Percentiles rank a stretch among this genome's conserved stretches.
phyloP scores from a whole-genome alignment of 2,797 vertebrate species.

The Halcyon badia region DNA sequence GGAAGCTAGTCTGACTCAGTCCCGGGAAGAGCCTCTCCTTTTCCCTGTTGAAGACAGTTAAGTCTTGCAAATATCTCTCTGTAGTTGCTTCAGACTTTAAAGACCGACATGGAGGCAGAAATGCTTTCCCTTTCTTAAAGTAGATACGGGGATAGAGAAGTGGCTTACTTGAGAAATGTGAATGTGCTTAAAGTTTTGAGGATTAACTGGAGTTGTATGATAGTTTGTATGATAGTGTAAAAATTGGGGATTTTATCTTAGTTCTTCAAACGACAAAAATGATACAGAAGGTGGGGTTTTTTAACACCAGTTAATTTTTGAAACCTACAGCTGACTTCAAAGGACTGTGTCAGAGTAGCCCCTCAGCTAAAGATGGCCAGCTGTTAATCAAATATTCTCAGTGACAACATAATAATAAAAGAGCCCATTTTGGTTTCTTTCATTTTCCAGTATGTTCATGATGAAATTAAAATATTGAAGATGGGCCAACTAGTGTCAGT shows the following conservation, averaged over 20 bases:
- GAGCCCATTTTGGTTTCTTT: background rate
- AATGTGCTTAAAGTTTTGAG: background rate
- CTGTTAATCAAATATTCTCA: background rate
- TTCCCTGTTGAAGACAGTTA: background rate
- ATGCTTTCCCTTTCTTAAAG: background rate
- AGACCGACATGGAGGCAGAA: background rate
- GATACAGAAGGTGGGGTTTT: background rate
- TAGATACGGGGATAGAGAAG: background rate
- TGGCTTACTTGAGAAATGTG: background rate
- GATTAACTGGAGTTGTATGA: background rate
- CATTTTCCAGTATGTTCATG: background rate
- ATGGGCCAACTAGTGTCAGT: slow-evolving; percentile 34
- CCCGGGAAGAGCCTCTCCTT: background rate
- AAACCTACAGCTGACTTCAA: background rate
- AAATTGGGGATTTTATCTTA: rapidly evolving
- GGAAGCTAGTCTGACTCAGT: background rate
- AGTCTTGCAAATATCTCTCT: background rate
- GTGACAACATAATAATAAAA: background rate
- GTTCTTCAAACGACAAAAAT: background rate
- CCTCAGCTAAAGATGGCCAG: background rate
- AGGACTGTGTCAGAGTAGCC: background rate
- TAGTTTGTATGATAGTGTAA: background rate
- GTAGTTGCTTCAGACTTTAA: background rate
- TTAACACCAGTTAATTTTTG: background rate
- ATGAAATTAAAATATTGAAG: slow-evolving; percentile 43